Base-by-base conservation (phyloP, 2,113 vertebrate genomes). In the Larimichthys crocea region DNA sequence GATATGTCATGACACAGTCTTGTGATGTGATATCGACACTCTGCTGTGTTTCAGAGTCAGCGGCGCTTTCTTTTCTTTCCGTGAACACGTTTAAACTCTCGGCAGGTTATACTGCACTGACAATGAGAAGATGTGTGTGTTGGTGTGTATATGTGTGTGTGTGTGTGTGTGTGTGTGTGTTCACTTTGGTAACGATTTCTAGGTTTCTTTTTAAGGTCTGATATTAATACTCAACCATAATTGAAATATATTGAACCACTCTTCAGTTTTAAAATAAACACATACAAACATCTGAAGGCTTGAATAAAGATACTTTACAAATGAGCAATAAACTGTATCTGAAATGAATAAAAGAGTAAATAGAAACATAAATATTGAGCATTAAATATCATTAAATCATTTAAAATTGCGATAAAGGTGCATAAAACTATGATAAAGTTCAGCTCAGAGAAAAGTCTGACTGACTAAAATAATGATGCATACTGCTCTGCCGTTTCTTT, bases 71-170 rank as follows among this genome's bases (percentile, higher is more conserved):
- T 56, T 59, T 22, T 46, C 44, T 46, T 14, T 46, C 3, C 10
- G 11, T 14, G 5, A 56, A 56, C 73, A 40, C 57, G 49, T 68
- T 24, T 42, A 61, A 61, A 55, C 42, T 61, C 75, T 55, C n/a
- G 26, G 17, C 66, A 15, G 26, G 10, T 53, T 42, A 4, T 59
- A 49, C 5, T 53, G 49, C 26, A 50, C 22, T 59, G 55, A 44
- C 55, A 50, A 26, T 40, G 53, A 77, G 26, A 46, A 26, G 29
- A 26, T 5, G 14, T 44, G 61, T 74, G 15, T 2, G 65, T 24
- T 2, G 20, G 48, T 15, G 40, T 57, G 68, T 57, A 14, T 44
- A 35, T 26, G 57, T 74, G 15, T 2, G 29, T 3, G 29, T 3
- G 26, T 26, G 26, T 26, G 14, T 44, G 35, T 26, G 57, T 74